These are phyloP conservation scores for Gephyroberyx darwinii DNA, from an alignment of 2,797 vertebrate species.

Conservation along the genomic window DNA sequence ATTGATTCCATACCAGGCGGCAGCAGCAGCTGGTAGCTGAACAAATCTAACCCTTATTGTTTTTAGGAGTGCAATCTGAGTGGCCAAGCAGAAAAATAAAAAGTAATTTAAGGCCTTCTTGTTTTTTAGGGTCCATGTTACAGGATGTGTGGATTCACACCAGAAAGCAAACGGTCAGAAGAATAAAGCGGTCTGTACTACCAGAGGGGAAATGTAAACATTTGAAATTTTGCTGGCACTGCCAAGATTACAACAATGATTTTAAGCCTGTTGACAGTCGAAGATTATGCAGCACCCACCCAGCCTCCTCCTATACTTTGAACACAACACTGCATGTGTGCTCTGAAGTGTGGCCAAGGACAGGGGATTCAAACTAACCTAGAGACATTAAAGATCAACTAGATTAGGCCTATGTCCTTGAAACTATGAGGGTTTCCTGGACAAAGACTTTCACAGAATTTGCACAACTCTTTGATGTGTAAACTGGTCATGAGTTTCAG, in stretches of 20 bases:
- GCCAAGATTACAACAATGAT: slow-evolving; percentile 57
- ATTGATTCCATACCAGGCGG: neutral
- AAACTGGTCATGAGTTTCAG: neutral
- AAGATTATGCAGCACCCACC: slow-evolving; percentile 40
- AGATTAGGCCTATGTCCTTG: neutral
- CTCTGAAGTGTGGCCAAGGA: no score
- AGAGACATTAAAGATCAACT: neutral
- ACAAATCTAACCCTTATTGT: slow-evolving; percentile 1
- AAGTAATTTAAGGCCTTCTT: slow-evolving; percentile 9
- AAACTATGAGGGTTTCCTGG: slow-evolving; percentile 3
- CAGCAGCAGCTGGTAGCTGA: neutral
- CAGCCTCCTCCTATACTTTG: slow-evolving; percentile 51
- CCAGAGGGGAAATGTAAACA: no score
- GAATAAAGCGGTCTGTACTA: slow-evolving; percentile 2
- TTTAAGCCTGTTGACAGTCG: slow-evolving; percentile 61
- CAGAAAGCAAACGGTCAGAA: slow-evolving; percentile 1
- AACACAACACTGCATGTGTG: slow-evolving; percentile 32
- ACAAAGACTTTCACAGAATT: neutral
- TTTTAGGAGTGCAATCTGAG: slow-evolving; percentile 8
- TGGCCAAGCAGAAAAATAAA: slow-evolving; percentile 35
- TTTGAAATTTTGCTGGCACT: slow-evolving; percentile 10
- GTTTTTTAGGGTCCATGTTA: neutral
- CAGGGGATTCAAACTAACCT: neutral
- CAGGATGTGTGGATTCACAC: slow-evolving; percentile 5
- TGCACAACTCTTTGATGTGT: no score